Evolutionary conservation across 2,113 vertebrate species (phyloP).

Genomic region (Python bivittatus): DNA sequence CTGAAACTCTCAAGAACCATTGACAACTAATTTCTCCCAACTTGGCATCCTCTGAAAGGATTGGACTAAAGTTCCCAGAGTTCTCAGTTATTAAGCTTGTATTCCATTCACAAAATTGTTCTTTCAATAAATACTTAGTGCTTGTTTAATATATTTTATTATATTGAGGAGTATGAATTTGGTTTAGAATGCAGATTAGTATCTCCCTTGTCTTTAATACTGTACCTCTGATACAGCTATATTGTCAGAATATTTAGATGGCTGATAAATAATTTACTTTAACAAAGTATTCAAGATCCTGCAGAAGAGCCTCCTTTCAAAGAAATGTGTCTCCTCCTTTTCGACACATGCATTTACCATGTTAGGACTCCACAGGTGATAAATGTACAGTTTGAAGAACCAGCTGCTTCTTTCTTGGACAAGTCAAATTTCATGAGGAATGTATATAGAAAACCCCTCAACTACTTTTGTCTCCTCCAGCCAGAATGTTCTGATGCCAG

Average conservation of each 20-base stretch:
- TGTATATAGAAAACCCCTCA: neutral
- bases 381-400: neutral
- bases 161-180: neutral
- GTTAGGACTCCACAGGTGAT: neutral
- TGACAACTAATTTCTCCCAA: neutral
- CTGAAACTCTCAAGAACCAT: neutral
- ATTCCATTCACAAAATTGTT: neutral
- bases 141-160: neutral
- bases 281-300: neutral
- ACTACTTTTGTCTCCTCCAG: slow-evolving; percentile 9
- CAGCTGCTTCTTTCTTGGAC: neutral
- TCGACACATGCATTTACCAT: neutral
- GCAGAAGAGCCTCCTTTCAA: neutral
- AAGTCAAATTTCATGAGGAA: neutral
- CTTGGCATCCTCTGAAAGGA: neutral
- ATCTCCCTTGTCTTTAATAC: neutral
- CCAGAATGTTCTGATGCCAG: slow-evolving; percentile 8
- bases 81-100: neutral
- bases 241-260: neutral
- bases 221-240: neutral
- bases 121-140: neutral
- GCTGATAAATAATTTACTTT: neutral
- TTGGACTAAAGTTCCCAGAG: neutral
- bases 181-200: neutral
- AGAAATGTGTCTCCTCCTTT: neutral